A percentile compares a stretch with the other conserved stretches of the same genome.
phyloP scores from a whole-genome alignment of 2,113 vertebrate genomes.

The Microtus oregoni region DNA sequence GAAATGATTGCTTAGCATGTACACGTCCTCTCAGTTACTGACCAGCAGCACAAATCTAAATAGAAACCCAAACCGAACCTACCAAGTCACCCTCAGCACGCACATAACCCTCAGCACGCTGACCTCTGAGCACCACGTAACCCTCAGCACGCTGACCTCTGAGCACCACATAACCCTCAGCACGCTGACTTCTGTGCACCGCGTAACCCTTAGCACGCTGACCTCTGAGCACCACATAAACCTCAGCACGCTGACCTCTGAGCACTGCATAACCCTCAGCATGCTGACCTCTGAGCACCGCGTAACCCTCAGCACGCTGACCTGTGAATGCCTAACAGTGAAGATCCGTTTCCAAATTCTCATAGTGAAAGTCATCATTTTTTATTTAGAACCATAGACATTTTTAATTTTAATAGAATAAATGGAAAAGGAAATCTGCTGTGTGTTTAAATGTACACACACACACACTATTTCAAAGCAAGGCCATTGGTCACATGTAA shows the following conservation, averaged over 20 bases:
- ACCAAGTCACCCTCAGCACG: not conserved
- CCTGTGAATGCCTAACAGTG: not conserved
- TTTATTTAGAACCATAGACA: not conserved
- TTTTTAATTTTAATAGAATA: not conserved
- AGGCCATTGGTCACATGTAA: not conserved
- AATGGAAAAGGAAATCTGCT: not conserved
- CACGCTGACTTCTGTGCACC: no score
- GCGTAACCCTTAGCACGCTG: not conserved
- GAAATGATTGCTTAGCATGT: not conserved
- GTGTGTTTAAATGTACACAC: not conserved
- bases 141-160: not conserved
- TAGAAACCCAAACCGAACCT: not conserved
- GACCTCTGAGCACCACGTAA: not conserved
- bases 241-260: not conserved
- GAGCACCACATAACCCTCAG: not conserved
- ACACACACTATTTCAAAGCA: not conserved
- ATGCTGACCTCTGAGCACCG: not conserved
- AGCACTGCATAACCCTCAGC: not conserved
- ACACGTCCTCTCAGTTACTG: not conserved
- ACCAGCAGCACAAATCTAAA: not conserved
- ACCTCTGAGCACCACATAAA: no score
- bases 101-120: not conserved
- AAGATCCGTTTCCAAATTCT: conserved; percentile 36
- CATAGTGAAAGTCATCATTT: conserved; percentile 2
- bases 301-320: not conserved